Base-by-base conservation (phyloP, 2,797 vertebrate genomes). In the Propithecus perrieri region DNA sequence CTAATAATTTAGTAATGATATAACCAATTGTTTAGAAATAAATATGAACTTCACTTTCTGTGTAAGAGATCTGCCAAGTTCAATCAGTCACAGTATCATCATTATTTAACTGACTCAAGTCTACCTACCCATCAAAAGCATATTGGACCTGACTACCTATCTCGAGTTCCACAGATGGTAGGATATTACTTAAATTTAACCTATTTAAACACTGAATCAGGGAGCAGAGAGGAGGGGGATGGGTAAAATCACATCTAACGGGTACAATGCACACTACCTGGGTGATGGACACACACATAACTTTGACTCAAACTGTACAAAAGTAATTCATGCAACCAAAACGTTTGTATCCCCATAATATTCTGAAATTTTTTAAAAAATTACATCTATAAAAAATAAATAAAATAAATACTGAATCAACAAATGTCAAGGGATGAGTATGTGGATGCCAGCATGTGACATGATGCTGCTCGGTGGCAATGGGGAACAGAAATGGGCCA, bases 1-100 rank as follows among this genome's bases (percentile, higher is more conserved):
- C 86, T 97, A 67, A 38, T 46, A 72, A 85, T 41, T 91, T 67
- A 91, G 76, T 83, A 85, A 85, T 12, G 28, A 91, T 30, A 83
- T 17, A 95, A 78, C 59, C 53, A 67, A 14, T 30, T 67, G 48
- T 53, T 89, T 28, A 84, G 78, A 96, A 85, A 75, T 65, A 80
- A 93, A 38, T 30, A 80, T 5, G n/a, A 89, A 90, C 26, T 61
- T 85, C 14, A 9, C 79, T 43, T 33, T 86, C 79, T 67, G 24
- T 1, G n/a, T 15, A 18, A 72, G 30, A 30, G 22, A 55, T 57
- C 48, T 87, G 55, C 69, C 72, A 67, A 67, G 75, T 67, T 76
- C 72, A 74, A 8, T 30, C 59, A 26, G 81, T 79, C 41, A 46
- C 38, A 50, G 46, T 8, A n/a, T 33, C 4, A 24, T 4, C 61